A percentile compares a stretch with the other conserved stretches of the same genome.
phyloP scores from a whole-genome alignment of 2,888 invertebrate genomes.

The Autographa pulchrina region DNA sequence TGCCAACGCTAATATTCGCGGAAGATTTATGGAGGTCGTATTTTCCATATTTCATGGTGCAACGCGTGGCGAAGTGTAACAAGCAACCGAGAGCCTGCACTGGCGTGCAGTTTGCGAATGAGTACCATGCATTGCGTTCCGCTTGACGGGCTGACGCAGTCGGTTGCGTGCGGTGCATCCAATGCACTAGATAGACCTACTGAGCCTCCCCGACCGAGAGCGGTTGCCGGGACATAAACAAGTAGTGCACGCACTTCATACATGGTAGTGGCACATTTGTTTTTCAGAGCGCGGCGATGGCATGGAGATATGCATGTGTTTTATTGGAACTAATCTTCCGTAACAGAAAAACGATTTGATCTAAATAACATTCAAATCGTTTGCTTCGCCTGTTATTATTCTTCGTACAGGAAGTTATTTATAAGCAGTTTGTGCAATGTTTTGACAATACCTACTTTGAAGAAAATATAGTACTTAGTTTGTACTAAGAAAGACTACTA shows the following conservation, averaged over 20 bases:
- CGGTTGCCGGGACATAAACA: slow-evolving; percentile 65
- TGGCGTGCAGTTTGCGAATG: slow-evolving; percentile 76
- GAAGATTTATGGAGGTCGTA: slow-evolving; percentile 87
- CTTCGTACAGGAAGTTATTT: slow-evolving; percentile 28
- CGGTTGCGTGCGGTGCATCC: slow-evolving; percentile 74
- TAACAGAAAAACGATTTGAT: slow-evolving; percentile 62
- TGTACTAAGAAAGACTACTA: background rate
- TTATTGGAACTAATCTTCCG: slow-evolving; percentile 72
- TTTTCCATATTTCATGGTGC: slow-evolving; percentile 88
- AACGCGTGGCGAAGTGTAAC: slow-evolving; percentile 71
- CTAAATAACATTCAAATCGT: slow-evolving; percentile 41
- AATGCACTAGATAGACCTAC: slow-evolving; percentile 72
- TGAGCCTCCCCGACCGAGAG: slow-evolving; percentile 70
- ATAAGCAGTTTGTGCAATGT: slow-evolving; percentile 10
- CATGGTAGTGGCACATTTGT: slow-evolving; percentile 79
- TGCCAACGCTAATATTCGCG: slow-evolving; percentile 83
- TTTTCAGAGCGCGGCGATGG: slow-evolving; percentile 84
- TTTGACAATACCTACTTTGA: background rate
- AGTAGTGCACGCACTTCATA: slow-evolving; percentile 75
- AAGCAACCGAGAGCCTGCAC: slow-evolving; percentile 77
- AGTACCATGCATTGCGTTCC: slow-evolving; percentile 80
- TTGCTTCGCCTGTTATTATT: slow-evolving; percentile 25
- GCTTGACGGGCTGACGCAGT: slow-evolving; percentile 69
- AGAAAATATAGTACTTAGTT: background rate
- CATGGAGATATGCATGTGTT: slow-evolving; percentile 77